Conservation (phyloP, 2,113 vertebrate genomes). For the Typhlomys cinereus region DNA sequence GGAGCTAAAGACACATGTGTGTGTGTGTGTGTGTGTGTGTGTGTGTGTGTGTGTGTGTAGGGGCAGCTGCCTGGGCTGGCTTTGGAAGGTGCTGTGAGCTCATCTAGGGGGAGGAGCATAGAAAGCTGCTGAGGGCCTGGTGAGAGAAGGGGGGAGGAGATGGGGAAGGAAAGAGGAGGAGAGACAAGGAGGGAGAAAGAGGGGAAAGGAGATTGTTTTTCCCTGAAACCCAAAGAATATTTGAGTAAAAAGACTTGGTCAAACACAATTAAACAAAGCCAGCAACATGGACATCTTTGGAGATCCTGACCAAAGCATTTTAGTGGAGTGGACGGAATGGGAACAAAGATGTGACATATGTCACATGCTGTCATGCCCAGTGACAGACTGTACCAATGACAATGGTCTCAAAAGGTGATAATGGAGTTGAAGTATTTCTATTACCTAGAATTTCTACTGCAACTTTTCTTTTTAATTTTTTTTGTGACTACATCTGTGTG, state of each 20-base stretch:
- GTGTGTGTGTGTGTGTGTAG: too few species aligned
- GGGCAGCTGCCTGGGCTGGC: background rate
- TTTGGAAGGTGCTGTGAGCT: background rate
- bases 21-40: too few species aligned
- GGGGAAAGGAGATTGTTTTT: background rate
- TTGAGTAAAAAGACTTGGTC: background rate
- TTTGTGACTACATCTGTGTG: too few species aligned
- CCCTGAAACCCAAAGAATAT: background rate
- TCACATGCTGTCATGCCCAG: fast-evolving
- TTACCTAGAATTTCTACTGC: background rate
- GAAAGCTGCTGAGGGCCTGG: background rate
- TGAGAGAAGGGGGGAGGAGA: fast-evolving
- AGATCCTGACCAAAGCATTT: background rate
- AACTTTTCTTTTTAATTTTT: too few species aligned
- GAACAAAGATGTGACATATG: background rate
- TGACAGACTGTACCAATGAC: background rate
- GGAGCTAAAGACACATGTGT: background rate
- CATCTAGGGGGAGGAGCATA: background rate
- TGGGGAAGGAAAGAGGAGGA: background rate
- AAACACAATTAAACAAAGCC: too few species aligned
- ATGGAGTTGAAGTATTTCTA: background rate
- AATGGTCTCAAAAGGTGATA: background rate
- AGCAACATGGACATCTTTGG: fast-evolving
- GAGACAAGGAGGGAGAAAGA: fast-evolving
- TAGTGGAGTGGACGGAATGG: background rate